Evolutionary conservation across 2,888 invertebrate genomes (phyloP).

Genomic region (Rhaphigaster nebulosa): DNA sequence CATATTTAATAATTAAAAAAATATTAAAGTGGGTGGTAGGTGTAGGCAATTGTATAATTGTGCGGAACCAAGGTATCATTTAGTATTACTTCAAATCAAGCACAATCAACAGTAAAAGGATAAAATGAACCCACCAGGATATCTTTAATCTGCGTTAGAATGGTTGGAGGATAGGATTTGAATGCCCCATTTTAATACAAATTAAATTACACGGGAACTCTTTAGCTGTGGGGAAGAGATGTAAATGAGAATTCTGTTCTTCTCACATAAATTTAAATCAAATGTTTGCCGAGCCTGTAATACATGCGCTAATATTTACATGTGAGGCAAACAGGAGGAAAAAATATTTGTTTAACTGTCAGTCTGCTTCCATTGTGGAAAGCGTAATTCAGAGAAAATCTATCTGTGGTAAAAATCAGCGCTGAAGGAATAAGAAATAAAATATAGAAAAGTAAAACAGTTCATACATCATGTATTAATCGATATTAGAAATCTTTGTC

Average conservation of each 20-base stretch:
- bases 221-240: background rate
- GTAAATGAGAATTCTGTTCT: background rate
- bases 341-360: background rate
- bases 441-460: background rate
- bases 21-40: too few species aligned
- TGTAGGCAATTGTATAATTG: too few species aligned
- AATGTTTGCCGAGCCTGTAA: background rate
- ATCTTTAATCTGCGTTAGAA: background rate
- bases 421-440: background rate
- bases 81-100: background rate
- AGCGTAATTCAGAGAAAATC: background rate
- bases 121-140: background rate
- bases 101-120: background rate
- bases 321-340: background rate
- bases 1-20: too few species aligned
- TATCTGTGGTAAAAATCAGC: background rate
- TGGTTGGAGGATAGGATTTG: background rate
- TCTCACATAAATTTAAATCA: background rate
- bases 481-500: too few species aligned
- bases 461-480: background rate
- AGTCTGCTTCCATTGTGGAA: background rate
- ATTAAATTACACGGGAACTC: background rate
- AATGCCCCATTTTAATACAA: background rate
- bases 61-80: too few species aligned
- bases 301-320: background rate